Conservation (phyloP, 2,797 vertebrate species). For the Strix occidentalis region DNA sequence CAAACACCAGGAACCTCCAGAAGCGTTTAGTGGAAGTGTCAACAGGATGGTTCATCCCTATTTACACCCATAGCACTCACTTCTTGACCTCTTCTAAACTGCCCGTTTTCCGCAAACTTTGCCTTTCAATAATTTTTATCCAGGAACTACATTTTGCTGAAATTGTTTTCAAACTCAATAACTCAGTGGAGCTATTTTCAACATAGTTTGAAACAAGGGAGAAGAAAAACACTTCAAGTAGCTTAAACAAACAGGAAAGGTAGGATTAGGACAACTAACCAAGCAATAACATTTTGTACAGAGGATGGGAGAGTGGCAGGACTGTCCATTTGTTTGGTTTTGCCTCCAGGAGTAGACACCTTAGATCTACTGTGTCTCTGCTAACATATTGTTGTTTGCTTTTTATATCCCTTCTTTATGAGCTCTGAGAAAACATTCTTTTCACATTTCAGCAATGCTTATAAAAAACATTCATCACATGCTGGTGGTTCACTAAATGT, state of each 20-base stretch:
- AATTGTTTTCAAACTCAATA: neutral
- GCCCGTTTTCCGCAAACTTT: neutral
- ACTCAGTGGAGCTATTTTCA: neutral
- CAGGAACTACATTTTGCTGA: neutral
- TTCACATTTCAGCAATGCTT: neutral
- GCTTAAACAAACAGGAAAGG: neutral
- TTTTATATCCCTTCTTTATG: conserved; percentile 12
- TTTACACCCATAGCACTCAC: neutral
- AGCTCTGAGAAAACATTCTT: conserved; percentile 1
- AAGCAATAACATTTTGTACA: neutral
- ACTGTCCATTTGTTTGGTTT: neutral
- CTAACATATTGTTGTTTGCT: neutral
- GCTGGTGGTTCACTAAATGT: neutral
- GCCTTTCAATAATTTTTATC: neutral
- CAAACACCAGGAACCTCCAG: neutral
- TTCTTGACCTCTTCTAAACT: neutral
- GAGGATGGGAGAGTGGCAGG: neutral
- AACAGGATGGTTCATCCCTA: too few species aligned
- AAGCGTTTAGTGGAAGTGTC: neutral
- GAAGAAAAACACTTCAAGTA: neutral
- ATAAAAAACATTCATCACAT: neutral
- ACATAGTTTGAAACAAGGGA: neutral
- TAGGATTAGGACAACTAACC: neutral
- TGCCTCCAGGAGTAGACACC: neutral
- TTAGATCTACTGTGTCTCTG: neutral